Conservation (phyloP, 2,888 invertebrate species). For the Dicycla oo region DNA sequence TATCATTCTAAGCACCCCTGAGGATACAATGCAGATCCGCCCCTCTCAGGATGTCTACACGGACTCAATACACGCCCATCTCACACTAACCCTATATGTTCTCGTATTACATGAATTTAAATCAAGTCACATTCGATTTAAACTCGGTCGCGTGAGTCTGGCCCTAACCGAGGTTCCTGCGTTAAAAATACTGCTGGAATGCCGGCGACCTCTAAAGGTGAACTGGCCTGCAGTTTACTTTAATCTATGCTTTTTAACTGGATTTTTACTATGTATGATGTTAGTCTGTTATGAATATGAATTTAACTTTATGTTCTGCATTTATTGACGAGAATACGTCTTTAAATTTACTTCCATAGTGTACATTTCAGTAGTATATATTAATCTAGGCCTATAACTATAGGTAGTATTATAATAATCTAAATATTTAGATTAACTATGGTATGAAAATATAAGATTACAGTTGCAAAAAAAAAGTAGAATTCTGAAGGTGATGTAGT, state of each 20-base stretch:
- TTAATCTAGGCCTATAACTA: too few species aligned
- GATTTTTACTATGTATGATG: conserved; percentile 3
- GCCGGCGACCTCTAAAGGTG: too few species aligned
- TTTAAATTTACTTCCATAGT: too few species aligned
- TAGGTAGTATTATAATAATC: too few species aligned
- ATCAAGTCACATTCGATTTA: conserved; percentile 29
- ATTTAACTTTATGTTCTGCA: neutral
- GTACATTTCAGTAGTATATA: too few species aligned
- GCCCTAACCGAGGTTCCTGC: neutral
- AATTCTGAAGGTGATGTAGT: too few species aligned
- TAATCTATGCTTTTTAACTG: neutral
- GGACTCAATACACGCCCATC: neutral
- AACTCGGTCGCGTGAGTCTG: conserved; percentile 1
- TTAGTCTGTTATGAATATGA: neutral
- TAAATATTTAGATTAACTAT: too few species aligned
- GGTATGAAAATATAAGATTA: too few species aligned
- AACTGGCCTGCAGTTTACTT: conserved; percentile 2
- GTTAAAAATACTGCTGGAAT: neutral
- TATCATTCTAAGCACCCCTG: neutral
- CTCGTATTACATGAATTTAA: conserved; percentile 27
- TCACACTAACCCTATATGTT: neutral
- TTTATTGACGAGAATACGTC: too few species aligned
- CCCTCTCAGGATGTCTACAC: neutral
- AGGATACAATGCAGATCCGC: too few species aligned
- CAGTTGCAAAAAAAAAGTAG: too few species aligned